Conservation (phyloP, 2,888 invertebrate species). For the Sarcophaga rosellei region DNA sequence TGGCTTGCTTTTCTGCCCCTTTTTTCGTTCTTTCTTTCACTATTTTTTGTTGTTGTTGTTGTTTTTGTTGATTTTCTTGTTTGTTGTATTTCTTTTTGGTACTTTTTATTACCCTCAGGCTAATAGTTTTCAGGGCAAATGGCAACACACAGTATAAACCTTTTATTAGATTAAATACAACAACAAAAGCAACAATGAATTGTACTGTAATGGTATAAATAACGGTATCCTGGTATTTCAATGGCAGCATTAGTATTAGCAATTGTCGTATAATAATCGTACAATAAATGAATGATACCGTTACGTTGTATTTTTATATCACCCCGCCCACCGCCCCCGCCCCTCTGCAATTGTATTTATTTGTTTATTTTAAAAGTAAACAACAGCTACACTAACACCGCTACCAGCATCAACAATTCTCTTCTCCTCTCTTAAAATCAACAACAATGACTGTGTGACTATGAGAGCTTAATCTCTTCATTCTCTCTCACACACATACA, state of each 20-base stretch:
- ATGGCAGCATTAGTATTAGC: slow-evolving; percentile 10
- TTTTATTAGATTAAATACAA: slow-evolving; percentile 63
- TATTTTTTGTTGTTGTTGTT: neutral
- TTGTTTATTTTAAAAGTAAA: neutral
- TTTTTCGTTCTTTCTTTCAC: neutral
- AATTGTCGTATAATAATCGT: neutral
- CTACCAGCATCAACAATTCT: slow-evolving; percentile 11
- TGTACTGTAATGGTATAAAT: too few species aligned
- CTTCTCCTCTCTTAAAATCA: slow-evolving; percentile 18
- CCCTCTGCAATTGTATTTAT: too few species aligned
- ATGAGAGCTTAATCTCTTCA: slow-evolving; percentile 12
- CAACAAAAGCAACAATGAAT: slow-evolving; percentile 11
- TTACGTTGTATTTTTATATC: too few species aligned
- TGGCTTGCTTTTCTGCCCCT: neutral
- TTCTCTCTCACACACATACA: neutral
- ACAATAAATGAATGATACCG: too few species aligned
- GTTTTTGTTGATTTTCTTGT: slow-evolving; percentile 10
- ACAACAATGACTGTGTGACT: slow-evolving; percentile 8
- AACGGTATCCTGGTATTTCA: neutral
- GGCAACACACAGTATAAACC: slow-evolving; percentile 48
- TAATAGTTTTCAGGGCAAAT: slow-evolving; percentile 53
- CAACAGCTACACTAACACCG: slow-evolving; percentile 25
- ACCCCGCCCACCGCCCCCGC: too few species aligned
- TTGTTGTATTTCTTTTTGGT: slow-evolving; percentile 25
- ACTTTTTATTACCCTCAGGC: slow-evolving; percentile 27